Evolutionary conservation across 2,797 vertebrate genomes (phyloP).

Genomic region (Psittacula derbiana): DNA sequence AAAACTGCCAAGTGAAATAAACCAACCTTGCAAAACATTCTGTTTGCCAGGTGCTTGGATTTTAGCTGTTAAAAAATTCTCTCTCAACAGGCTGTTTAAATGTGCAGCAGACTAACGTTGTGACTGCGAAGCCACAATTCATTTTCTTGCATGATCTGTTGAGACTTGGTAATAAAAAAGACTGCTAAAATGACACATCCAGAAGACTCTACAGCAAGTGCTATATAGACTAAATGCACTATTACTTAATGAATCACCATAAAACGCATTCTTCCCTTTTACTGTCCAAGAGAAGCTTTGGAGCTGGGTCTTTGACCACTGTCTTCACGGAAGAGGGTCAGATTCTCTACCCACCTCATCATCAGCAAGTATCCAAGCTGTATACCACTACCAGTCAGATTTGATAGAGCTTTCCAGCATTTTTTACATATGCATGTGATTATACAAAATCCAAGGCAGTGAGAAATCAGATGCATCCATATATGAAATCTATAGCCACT

Average conservation of each 20-base stretch:
- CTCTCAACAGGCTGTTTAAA: conserved; percentile 37
- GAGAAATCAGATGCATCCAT: background rate
- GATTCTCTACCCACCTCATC: background rate
- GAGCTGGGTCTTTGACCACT: background rate
- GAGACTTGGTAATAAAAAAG: background rate
- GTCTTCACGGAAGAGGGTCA: background rate
- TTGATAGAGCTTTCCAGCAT: background rate
- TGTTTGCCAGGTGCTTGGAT: conserved; percentile 43
- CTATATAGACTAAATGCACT: background rate
- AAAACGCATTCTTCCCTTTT: background rate
- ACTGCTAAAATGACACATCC: background rate
- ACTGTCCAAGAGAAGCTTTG: background rate
- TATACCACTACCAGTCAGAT: background rate
- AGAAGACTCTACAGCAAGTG: background rate
- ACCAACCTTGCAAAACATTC: conserved; percentile 34
- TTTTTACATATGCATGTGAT: background rate
- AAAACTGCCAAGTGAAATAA: conserved; percentile 57
- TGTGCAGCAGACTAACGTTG: background rate
- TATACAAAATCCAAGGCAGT: background rate
- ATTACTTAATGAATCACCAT: background rate
- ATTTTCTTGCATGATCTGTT: background rate
- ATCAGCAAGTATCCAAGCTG: background rate
- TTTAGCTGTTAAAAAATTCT: conserved; percentile 47
- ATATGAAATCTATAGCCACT: background rate
- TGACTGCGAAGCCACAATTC: background rate